These are phyloP conservation scores for Erpobdella octoculata DNA, from an alignment of 2,888 invertebrate species.

Conservation along the genomic window DNA sequence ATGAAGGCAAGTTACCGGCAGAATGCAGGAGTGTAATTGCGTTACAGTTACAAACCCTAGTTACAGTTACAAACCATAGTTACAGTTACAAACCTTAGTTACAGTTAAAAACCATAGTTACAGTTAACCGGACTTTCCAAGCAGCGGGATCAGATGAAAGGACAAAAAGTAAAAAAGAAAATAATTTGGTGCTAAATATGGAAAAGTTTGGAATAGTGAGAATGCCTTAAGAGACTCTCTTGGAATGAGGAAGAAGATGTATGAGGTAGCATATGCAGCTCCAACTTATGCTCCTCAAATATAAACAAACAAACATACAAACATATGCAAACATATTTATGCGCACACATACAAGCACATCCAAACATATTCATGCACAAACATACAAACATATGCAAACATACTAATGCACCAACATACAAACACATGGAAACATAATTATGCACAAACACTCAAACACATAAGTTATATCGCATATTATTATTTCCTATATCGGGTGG, in stretches of 20 bases:
- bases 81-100: no score
- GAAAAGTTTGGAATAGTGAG: background rate
- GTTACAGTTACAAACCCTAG: no score
- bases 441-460: background rate
- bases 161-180: background rate
- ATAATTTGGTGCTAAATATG: no score
- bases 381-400: background rate
- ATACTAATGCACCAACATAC: background rate
- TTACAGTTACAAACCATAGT: no score
- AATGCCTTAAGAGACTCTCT: background rate
- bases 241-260: background rate
- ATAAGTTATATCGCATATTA: no score
- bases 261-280: background rate
- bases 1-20: no score
- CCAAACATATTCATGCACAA: background rate
- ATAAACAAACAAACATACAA: background rate
- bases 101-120: no score
- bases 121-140: background rate
- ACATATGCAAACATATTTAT: background rate
- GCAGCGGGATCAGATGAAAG: background rate
- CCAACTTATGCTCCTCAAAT: background rate
- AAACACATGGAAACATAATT: background rate
- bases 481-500: no score
- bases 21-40: no score
- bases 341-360: background rate